These are phyloP conservation scores for Trachelus tabidus DNA, from an alignment of 2,888 invertebrate genomes.

Conservation along the genomic window DNA sequence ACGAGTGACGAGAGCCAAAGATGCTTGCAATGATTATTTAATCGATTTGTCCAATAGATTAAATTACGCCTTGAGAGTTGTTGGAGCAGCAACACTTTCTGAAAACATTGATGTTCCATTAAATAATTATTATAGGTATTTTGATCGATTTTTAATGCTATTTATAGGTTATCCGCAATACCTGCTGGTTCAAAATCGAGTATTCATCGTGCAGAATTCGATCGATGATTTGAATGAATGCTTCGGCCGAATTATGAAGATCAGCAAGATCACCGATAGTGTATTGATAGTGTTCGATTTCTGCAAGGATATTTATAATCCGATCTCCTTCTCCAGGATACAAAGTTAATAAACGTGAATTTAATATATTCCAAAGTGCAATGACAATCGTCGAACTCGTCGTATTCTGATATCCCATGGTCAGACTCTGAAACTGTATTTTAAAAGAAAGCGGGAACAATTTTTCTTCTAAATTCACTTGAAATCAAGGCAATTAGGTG, in stretches of 20 bases:
- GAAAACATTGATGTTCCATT: constrained; percentile 23
- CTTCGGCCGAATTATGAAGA: constrained; percentile 69
- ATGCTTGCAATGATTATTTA: constrained; percentile 52
- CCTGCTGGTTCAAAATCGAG: constrained; percentile 80
- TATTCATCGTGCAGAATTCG: constrained; percentile 74
- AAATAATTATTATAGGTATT: background rate
- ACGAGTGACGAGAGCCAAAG: constrained; percentile 57
- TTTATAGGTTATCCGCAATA: constrained; percentile 57
- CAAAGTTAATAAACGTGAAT: constrained; percentile 66
- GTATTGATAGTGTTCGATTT: constrained; percentile 71
- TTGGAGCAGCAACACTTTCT: constrained; percentile 63
- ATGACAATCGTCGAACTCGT: constrained; percentile 70
- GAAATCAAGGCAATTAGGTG: background rate
- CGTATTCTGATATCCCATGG: constrained; percentile 75
- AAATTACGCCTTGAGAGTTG: constrained; percentile 62
- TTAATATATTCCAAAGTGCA: constrained; percentile 70
- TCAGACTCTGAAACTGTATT: constrained; percentile 69
- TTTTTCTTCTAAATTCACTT: constrained; percentile 1
- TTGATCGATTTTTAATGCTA: background rate
- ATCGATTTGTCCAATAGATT: constrained; percentile 59
- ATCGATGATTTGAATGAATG: constrained; percentile 73
- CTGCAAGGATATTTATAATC: constrained; percentile 70
- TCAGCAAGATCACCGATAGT: constrained; percentile 65
- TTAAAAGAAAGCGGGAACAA: constrained; percentile 12
- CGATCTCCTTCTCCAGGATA: constrained; percentile 77